Conservation (phyloP, 2,797 vertebrate species). For the Mareca strepera region DNA sequence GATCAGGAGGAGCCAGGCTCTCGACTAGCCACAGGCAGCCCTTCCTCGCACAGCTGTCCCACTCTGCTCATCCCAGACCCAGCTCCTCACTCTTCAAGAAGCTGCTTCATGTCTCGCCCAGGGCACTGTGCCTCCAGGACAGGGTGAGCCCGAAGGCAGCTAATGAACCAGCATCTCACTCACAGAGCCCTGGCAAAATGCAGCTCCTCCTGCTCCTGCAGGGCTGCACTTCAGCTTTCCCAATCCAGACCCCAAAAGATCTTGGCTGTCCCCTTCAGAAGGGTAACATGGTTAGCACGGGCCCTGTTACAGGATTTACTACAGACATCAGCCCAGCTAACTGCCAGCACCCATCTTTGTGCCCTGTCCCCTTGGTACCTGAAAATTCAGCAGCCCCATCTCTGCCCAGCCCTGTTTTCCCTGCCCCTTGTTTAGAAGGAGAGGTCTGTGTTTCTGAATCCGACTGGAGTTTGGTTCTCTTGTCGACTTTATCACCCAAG, state of each 20-base stretch:
- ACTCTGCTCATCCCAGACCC: too few species aligned
- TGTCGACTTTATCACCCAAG: not conserved
- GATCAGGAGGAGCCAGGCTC: not conserved
- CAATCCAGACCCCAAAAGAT: not conserved
- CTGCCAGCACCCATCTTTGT: not conserved
- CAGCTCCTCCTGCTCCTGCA: not conserved
- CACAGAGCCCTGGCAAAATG: not conserved
- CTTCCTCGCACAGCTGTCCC: not conserved
- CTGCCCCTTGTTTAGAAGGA: not conserved
- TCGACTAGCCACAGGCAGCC: fast-evolving
- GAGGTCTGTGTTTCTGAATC: not conserved
- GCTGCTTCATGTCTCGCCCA: not conserved
- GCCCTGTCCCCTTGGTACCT: not conserved
- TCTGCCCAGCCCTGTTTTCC: not conserved
- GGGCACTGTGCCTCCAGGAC: not conserved
- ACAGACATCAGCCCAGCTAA: not conserved
- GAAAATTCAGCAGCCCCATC: not conserved
- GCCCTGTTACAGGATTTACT: not conserved
- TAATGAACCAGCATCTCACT: not conserved
- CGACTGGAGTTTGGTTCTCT: not conserved
- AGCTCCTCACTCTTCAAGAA: not conserved
- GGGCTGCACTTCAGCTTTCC: not conserved
- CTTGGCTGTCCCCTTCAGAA: not conserved
- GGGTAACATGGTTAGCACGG: not conserved
- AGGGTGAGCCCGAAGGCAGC: not conserved